Percentiles rank a stretch among this genome's conserved stretches.
Evolutionary conservation across 1,140 invertebrate genomes (phyloP).

Genomic region (Drosophila neocordata): DNA sequence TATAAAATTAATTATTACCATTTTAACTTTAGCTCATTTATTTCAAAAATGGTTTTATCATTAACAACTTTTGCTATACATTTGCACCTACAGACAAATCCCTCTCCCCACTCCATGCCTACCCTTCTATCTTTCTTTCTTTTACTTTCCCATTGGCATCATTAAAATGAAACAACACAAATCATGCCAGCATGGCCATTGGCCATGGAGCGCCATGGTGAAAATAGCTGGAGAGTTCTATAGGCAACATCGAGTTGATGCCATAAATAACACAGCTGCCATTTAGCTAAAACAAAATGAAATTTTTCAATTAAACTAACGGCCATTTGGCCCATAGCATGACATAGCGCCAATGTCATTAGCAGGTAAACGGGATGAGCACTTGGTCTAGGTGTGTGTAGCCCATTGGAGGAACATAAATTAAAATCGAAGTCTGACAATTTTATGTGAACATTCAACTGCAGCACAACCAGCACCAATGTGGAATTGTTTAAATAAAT

Average conservation of each 20-base stretch:
- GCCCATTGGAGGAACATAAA: conserved; percentile 55
- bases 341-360: conserved; percentile 70
- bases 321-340: conserved; percentile 58
- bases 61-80: conserved; percentile 4
- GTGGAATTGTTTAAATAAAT: conserved; percentile 39
- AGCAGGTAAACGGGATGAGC: conserved; percentile 42
- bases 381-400: neutral
- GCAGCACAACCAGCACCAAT: too few species aligned
- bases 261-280: conserved; percentile 68
- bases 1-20: neutral
- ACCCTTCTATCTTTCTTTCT: neutral
- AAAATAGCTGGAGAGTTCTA: conserved; percentile 16
- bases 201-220: too few species aligned
- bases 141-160: conserved; percentile 14
- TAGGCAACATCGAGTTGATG: conserved; percentile 22
- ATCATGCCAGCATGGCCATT: conserved; percentile 24
- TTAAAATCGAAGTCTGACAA: conserved; percentile 64
- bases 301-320: conserved; percentile 78
- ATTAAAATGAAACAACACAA: conserved; percentile 41
- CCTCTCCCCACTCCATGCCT: neutral
- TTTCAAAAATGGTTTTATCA: conserved; percentile 9
- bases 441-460: conserved; percentile 42
- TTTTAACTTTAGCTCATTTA: conserved; percentile 11
- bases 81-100: neutral
- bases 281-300: conserved; percentile 72